A percentile compares a stretch with the other conserved stretches of the same genome.
Conservation (phyloP, 2,113 vertebrate genomes). For the Phyllopteryx taeniolatus region DNA sequence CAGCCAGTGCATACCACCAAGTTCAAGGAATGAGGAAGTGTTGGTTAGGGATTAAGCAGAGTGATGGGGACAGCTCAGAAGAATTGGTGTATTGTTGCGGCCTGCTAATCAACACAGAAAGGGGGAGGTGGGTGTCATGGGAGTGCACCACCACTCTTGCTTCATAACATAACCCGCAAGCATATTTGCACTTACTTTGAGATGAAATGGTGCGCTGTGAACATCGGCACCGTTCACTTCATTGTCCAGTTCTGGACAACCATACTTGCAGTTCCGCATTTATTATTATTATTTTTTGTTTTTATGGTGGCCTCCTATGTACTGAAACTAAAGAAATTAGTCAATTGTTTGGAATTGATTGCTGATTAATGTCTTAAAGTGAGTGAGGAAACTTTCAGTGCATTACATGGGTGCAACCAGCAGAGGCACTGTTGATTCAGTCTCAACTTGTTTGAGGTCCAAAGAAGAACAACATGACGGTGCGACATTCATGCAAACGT, state of each 20-base stretch:
- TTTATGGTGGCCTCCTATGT: neutral
- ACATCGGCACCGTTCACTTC: neutral
- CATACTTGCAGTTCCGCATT: neutral
- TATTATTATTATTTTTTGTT: neutral
- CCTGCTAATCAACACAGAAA: conserved; percentile 61
- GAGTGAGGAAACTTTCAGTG: too few relatives aligned
- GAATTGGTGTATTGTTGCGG: conserved; percentile 64
- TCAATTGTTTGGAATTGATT: too few relatives aligned
- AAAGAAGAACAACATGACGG: too few relatives aligned
- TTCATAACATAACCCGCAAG: conserved; percentile 3
- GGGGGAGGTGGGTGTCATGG: conserved; percentile 29
- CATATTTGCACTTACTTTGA: conserved; percentile 6
- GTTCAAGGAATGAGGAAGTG: conserved; percentile 6
- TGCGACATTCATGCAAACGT: too few relatives aligned
- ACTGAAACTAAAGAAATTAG: too few relatives aligned
- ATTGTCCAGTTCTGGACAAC: too few relatives aligned
- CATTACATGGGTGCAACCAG: too few relatives aligned
- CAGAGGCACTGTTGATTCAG: too few relatives aligned
- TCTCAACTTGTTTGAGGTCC: too few relatives aligned
- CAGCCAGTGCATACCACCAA: neutral
- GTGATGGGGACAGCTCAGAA: conserved; percentile 34
- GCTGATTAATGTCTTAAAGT: too few relatives aligned
- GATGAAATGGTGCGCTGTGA: neutral
- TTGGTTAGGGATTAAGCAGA: conserved; percentile 53
- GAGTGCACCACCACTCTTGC: conserved; percentile 11